Evolutionary conservation across 2,888 invertebrate genomes (phyloP).

Genomic region (Melieria picta): DNA sequence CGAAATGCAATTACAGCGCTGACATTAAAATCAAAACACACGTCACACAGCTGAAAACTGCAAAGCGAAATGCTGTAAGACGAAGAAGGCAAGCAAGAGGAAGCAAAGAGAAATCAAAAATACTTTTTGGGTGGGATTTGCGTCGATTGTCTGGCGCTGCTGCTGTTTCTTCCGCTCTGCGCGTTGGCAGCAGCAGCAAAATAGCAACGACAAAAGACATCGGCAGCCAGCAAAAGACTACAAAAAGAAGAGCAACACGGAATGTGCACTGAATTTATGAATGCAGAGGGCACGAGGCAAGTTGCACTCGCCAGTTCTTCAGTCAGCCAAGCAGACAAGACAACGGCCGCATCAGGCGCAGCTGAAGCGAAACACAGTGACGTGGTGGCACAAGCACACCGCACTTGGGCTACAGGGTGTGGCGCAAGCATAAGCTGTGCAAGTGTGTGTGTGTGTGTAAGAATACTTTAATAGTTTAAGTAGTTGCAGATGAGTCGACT

Average conservation of each 20-base stretch:
- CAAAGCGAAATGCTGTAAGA: slow-evolving; percentile 43
- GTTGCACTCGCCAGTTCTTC: neutral
- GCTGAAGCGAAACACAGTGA: too few relatives aligned
- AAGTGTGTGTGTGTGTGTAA: neutral
- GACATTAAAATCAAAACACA: slow-evolving; percentile 46
- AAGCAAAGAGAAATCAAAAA: slow-evolving; percentile 15
- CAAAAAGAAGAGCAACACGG: neutral
- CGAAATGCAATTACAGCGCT: slow-evolving; percentile 58
- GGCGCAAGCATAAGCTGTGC: neutral
- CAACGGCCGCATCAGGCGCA: too few relatives aligned
- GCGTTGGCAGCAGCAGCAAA: neutral
- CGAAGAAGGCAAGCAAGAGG: neutral
- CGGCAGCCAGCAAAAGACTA: too few relatives aligned
- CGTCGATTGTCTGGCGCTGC: neutral
- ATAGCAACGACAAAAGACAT: neutral
- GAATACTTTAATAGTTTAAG: slow-evolving; percentile 24
- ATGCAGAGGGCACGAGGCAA: slow-evolving; percentile 21
- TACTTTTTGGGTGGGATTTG: slow-evolving; percentile 24
- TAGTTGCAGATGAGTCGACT: slow-evolving; percentile 30
- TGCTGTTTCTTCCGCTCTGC: neutral
- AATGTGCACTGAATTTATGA: neutral
- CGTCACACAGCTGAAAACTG: slow-evolving; percentile 15
- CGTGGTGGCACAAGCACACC: too few relatives aligned
- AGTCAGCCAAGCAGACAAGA: too few relatives aligned
- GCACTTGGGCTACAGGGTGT: too few relatives aligned